Evolutionary conservation across 1,140 invertebrate species (phyloP).

Genomic region (Nasonia giraulti): DNA sequence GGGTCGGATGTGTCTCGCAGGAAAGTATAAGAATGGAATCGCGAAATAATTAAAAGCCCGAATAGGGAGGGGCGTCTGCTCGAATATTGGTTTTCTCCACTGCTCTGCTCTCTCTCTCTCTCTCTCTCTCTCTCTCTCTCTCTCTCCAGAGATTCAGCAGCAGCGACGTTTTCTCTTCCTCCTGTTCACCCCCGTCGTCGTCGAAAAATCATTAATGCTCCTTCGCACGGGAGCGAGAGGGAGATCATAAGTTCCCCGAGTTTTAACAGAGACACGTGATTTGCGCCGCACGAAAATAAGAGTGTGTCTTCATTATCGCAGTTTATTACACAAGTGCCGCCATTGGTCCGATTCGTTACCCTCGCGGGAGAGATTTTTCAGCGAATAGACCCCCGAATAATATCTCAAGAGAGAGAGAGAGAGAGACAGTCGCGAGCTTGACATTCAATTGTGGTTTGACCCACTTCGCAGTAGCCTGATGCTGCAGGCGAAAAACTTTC

Average conservation of each 20-base stretch:
- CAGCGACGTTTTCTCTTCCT: slow-evolving; percentile 2
- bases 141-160: not conserved
- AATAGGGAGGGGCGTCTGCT: slow-evolving; percentile 44
- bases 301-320: not conserved
- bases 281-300: not conserved
- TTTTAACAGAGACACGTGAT: slow-evolving; percentile 14
- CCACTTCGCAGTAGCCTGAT: too few relatives aligned
- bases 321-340: too few relatives aligned
- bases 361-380: too few relatives aligned
- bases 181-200: not conserved
- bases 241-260: slow-evolving; percentile 3
- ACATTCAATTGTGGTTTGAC: not conserved
- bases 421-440: too few relatives aligned
- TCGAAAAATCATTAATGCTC: slow-evolving; percentile 48
- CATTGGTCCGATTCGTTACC: too few relatives aligned
- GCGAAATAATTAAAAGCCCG: slow-evolving; percentile 47
- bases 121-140: not conserved
- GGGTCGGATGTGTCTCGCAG: slow-evolving; percentile 7
- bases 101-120: slow-evolving; percentile 1
- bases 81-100: slow-evolving; percentile 45
- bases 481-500: too few relatives aligned
- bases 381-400: too few relatives aligned
- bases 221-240: not conserved
- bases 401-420: too few relatives aligned
- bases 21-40: slow-evolving; percentile 34